Percentiles rank a stretch among this genome's conserved stretches.
Evolutionary conservation across 2,113 vertebrate genomes (phyloP).

Genomic region (Pelodiscus sinensis): DNA sequence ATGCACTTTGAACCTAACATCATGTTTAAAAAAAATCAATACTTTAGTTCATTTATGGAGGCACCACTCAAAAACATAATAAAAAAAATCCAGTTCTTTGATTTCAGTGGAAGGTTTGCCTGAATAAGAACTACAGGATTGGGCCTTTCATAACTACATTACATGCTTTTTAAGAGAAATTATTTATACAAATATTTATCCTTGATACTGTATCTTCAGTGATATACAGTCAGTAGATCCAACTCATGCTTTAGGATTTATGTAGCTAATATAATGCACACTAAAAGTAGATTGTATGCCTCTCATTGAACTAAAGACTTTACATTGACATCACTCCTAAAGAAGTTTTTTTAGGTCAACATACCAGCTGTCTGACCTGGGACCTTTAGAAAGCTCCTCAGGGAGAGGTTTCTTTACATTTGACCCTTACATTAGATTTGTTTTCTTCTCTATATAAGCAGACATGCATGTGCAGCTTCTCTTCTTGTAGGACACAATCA

Average conservation of each 20-base stretch:
- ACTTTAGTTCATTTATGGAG: slow-evolving; percentile 18
- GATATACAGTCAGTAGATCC: background rate
- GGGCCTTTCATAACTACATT: background rate
- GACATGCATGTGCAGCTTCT: background rate
- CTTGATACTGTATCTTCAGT: background rate
- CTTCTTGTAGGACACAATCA: background rate
- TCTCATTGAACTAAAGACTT: background rate
- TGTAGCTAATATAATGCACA: background rate
- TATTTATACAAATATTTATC: background rate
- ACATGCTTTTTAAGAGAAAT: background rate
- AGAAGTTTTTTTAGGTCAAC: background rate
- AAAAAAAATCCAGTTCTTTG: background rate
- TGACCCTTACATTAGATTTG: background rate
- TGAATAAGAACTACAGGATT: background rate
- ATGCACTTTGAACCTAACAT: slow-evolving; percentile 20
- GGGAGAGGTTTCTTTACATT: background rate
- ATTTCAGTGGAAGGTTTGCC: background rate
- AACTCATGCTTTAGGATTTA: background rate
- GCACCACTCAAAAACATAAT: background rate
- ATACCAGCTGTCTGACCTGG: background rate
- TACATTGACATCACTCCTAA: background rate
- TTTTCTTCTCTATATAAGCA: background rate
- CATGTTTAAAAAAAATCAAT: slow-evolving; percentile 53
- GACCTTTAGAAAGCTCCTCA: background rate
- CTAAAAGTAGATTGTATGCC: background rate